Conservation (phyloP, 2,888 invertebrate species). For the Colostygia pectinataria region DNA sequence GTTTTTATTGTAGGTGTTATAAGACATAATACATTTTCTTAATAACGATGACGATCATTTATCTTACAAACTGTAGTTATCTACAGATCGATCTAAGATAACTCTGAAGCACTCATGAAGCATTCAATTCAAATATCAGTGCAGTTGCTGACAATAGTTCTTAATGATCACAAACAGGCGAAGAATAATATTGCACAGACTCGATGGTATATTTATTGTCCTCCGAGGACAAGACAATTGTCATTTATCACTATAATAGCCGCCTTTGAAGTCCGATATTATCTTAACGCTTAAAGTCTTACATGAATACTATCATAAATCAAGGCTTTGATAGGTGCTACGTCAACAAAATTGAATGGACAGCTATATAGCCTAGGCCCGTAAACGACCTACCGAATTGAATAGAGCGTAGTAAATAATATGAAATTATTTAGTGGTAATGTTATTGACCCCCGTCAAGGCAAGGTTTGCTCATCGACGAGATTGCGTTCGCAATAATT, state of each 20-base stretch:
- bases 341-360: slow-evolving; percentile 47
- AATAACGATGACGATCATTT: slow-evolving; percentile 28
- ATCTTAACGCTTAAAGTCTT: slow-evolving; percentile 63
- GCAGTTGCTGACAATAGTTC: slow-evolving; percentile 70
- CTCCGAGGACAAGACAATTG: slow-evolving; percentile 76
- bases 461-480: slow-evolving; percentile 61
- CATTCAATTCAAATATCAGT: slow-evolving; percentile 79
- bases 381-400: slow-evolving; percentile 23
- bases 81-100: slow-evolving; percentile 72
- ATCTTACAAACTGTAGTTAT: slow-evolving; percentile 57
- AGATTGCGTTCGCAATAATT: slow-evolving; percentile 54
- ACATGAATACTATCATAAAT: slow-evolving; percentile 60
- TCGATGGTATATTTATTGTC: slow-evolving; percentile 75
- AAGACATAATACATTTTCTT: slow-evolving; percentile 8
- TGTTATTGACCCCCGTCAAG: slow-evolving; percentile 64
- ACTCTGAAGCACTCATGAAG: slow-evolving; percentile 58
- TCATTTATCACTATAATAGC: slow-evolving; percentile 78
- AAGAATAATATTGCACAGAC: slow-evolving; percentile 74
- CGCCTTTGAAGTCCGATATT: slow-evolving; percentile 79
- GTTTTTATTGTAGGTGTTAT: background rate
- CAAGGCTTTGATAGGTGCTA: slow-evolving; percentile 51
- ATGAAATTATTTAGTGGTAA: slow-evolving; percentile 46
- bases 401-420: slow-evolving; percentile 23
- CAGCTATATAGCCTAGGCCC: slow-evolving; percentile 37
- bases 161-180: slow-evolving; percentile 75